Percentiles rank a stretch among this genome's conserved stretches.
Evolutionary conservation across 2,888 invertebrate genomes (phyloP).

Genomic region (Romanomermis culicivorax): DNA sequence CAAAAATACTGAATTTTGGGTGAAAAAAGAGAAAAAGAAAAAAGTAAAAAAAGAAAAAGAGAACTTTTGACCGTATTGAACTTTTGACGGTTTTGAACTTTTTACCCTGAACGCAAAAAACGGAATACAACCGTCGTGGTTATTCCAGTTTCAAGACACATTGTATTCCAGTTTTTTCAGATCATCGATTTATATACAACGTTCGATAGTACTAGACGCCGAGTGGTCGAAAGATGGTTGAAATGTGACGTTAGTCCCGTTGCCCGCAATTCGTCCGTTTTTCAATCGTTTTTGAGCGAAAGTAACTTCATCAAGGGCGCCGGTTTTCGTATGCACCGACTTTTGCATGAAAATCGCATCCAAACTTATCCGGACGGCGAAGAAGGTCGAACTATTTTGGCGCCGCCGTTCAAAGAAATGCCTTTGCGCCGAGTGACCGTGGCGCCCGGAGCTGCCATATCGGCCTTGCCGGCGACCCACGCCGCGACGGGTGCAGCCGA

Average conservation of each 20-base stretch:
- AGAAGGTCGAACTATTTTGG: background rate
- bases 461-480: too few species aligned
- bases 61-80: too few species aligned
- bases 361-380: background rate
- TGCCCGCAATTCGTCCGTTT: background rate
- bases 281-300: background rate
- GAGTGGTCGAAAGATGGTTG: background rate
- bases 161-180: too few species aligned
- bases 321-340: conserved; percentile 2
- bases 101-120: too few species aligned
- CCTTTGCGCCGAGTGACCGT: background rate
- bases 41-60: too few species aligned
- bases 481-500: too few species aligned
- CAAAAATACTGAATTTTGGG: too few species aligned
- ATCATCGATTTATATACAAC: background rate
- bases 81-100: too few species aligned
- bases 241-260: background rate
- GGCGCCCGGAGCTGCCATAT: too few species aligned
- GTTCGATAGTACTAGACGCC: background rate
- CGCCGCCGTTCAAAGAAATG: background rate
- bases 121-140: too few species aligned
- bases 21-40: too few species aligned
- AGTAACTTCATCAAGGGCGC: background rate
- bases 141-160: too few species aligned
- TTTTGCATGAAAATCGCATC: background rate